These are phyloP conservation scores for Heliconius hermathena DNA, from an alignment of 1,140 invertebrate genomes.

Conservation along the genomic window DNA sequence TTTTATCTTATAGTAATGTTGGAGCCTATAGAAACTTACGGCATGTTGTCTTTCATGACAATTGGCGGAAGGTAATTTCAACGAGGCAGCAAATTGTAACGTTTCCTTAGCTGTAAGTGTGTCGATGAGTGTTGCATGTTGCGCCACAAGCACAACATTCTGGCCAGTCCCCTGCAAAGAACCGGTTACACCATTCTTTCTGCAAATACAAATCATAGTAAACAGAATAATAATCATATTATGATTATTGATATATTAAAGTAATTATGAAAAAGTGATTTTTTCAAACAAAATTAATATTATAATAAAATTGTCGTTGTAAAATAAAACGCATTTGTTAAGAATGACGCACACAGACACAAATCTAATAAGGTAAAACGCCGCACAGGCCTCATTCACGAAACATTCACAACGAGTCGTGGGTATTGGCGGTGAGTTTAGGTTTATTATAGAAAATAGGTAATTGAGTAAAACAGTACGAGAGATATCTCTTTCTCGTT, in stretches of 20 bases:
- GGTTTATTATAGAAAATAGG: no score
- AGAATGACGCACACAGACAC: no score
- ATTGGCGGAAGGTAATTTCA: slow-evolving; percentile 81
- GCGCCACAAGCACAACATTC: slow-evolving; percentile 84
- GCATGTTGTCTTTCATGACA: slow-evolving; percentile 48
- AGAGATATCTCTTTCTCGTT: no score
- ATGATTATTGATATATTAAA: not conserved
- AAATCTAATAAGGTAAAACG: no score
- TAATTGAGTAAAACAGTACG: no score
- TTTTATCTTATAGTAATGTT: no score
- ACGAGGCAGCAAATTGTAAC: slow-evolving; percentile 84
- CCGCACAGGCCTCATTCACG: no score
- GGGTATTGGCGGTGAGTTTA: no score
- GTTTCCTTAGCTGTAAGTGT: slow-evolving; percentile 86
- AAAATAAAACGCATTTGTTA: no score
- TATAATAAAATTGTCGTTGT: no score
- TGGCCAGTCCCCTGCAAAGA: slow-evolving; percentile 54
- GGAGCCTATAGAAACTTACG: slow-evolving; percentile 43
- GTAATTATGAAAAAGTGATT: not conserved
- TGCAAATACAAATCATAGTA: slow-evolving; percentile 29
- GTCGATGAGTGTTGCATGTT: slow-evolving; percentile 86
- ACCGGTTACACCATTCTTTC: slow-evolving; percentile 65
- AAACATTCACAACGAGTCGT: no score
- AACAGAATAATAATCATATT: not conserved
- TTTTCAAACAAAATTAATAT: no score